Evolutionary conservation across 2,113 vertebrate genomes (phyloP), one percentile per base, ranked within the genome.

Genomic region (Peucedramus taeniatus): DNA sequence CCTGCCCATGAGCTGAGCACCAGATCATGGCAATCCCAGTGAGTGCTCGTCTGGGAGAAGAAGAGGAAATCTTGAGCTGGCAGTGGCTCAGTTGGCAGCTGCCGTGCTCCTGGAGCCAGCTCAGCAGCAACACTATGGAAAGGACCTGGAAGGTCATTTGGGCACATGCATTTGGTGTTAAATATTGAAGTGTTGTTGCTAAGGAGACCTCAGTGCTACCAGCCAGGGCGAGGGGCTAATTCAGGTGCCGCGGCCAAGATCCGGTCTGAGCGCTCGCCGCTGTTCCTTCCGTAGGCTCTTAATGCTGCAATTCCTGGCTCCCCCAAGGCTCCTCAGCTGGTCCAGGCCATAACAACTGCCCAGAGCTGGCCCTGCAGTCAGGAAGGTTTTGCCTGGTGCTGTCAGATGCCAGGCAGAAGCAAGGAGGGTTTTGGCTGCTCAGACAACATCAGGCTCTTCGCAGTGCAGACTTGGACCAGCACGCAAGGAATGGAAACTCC

Each of bases 121-220:
- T 84, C 74, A 33, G 90, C 78, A 92, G 82, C 90, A 92, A 1
- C 4, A 0, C 47, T 70, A 40, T 87, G 83, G 76, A 81, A 87
- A 81, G 95, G 81, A 57, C 76, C 72, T 75, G 69, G 64, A 74
- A 92, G 84, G 87, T 84, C 84, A 60, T 66, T 37, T 83, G 65
- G 92, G 89, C 72, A 93, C 68, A 65, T 39, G 61, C 5, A 16
- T 77, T 70, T 70, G 80, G 56, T 91, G 87, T 68, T 87, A 96
- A 96, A 96, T 70, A 91, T 93, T 94, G 95, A 87, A 70, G 44
- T 63, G 51, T 2, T 39, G 96, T 95, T 96, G 87, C 87, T 95
- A 95, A 74, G 93, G 88, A 93, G 89, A 72, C 3, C 39, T 90
- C 3, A 2, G 75, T 56, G 78, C 65, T 83, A 9, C 51, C 4